Evolutionary conservation across 2,113 vertebrate species (phyloP).

Genomic region (Eubucco bourcierii): DNA sequence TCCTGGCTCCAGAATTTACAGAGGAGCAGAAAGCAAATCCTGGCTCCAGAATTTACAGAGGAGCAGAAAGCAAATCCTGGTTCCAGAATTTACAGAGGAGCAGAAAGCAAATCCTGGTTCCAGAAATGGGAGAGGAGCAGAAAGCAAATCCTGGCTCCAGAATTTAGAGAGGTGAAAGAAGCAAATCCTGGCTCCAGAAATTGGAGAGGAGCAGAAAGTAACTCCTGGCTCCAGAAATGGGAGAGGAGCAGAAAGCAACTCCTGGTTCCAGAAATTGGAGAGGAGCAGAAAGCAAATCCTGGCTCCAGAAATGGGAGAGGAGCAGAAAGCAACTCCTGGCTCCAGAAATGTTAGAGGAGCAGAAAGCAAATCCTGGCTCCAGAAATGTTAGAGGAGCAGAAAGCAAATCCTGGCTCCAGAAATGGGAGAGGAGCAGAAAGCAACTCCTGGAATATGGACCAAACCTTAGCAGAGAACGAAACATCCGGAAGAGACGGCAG

Average conservation of each 20-base stretch:
- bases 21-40: no score
- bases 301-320: rapidly evolving
- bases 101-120: no score
- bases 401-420: not conserved
- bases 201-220: rapidly evolving
- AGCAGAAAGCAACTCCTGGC: not conserved
- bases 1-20: no score
- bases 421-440: rapidly evolving
- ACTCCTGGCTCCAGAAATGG: not conserved
- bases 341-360: rapidly evolving
- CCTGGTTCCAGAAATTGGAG: not conserved
- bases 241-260: rapidly evolving
- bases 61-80: no score
- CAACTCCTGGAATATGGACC: rapidly evolving
- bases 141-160: not conserved
- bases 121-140: rapidly evolving
- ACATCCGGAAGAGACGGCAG: not conserved
- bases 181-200: not conserved
- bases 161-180: rapidly evolving
- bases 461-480: not conserved
- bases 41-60: no score
- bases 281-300: rapidly evolving
- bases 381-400: rapidly evolving
- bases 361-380: not conserved
- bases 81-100: no score